phyloP scores from a whole-genome alignment of 2,888 invertebrate genomes.

The Lutraria lutraria region DNA sequence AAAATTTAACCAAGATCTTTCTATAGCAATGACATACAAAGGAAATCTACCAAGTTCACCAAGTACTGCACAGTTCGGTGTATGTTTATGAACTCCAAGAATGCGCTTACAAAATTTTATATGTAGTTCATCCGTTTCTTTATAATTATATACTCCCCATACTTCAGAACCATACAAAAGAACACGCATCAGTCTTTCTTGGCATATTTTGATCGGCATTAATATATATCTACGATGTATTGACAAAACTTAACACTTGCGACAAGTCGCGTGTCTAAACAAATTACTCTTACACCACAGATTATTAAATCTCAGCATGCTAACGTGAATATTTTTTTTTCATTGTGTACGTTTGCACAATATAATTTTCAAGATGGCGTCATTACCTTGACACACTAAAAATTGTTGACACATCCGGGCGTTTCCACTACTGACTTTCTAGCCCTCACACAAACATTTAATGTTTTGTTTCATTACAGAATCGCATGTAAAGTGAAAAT shows the following conservation, averaged over 20 bases:
- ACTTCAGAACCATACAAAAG: no score
- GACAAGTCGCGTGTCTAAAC: neutral
- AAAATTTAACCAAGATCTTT: no score
- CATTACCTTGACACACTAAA: neutral
- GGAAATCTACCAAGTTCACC: no score
- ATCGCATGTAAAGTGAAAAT: slow-evolving; percentile 40
- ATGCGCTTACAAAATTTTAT: no score
- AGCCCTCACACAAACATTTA: slow-evolving; percentile 47
- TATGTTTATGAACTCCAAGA: no score
- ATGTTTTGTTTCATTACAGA: slow-evolving; percentile 42
- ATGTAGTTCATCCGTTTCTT: no score
- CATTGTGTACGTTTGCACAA: neutral
- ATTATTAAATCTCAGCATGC: neutral
- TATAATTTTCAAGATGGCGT: neutral
- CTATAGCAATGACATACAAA: no score
- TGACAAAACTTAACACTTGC: neutral
- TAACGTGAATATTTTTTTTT: no score
- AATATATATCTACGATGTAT: neutral
- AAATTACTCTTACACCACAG: neutral
- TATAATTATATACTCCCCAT: no score
- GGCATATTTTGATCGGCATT: neutral
- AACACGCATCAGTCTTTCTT: neutral
- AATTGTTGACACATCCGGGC: slow-evolving; percentile 25
- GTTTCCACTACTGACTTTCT: neutral
- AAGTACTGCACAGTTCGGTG: no score